These are phyloP conservation scores for Platycnemis pennipes DNA, from an alignment of 2,888 invertebrate genomes.

Conservation along the genomic window DNA sequence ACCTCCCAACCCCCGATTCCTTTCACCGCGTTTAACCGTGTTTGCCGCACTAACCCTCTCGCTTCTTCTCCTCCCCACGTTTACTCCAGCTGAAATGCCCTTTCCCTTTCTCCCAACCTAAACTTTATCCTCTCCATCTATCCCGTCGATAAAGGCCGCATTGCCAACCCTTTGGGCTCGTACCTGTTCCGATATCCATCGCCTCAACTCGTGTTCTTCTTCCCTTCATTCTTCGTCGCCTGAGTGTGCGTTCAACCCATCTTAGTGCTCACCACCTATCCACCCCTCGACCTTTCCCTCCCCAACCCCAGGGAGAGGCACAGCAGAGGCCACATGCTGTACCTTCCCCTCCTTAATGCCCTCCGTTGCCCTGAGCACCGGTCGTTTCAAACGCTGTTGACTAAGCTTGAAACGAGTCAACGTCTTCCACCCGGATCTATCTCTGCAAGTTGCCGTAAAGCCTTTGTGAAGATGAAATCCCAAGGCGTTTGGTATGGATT, in stretches of 20 bases:
- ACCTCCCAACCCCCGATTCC: background rate
- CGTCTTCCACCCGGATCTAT: background rate
- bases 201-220: background rate
- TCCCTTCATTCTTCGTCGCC: background rate
- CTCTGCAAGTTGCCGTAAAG: background rate
- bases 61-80: background rate
- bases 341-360: background rate
- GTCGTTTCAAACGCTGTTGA: background rate
- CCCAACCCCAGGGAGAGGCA: background rate
- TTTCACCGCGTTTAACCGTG: background rate
- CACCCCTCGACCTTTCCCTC: background rate
- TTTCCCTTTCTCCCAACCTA: background rate
- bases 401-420: background rate
- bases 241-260: background rate
- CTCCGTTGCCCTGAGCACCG: background rate
- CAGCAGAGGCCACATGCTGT: background rate
- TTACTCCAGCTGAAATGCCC: background rate
- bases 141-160: background rate
- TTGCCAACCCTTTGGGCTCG: background rate
- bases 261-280: background rate
- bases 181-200: slow-evolving; percentile 16
- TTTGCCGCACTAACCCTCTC: background rate
- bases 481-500: background rate
- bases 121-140: background rate
- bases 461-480: background rate